Conservation (phyloP, 2,888 invertebrate genomes). For the Lasioglossum morio region DNA sequence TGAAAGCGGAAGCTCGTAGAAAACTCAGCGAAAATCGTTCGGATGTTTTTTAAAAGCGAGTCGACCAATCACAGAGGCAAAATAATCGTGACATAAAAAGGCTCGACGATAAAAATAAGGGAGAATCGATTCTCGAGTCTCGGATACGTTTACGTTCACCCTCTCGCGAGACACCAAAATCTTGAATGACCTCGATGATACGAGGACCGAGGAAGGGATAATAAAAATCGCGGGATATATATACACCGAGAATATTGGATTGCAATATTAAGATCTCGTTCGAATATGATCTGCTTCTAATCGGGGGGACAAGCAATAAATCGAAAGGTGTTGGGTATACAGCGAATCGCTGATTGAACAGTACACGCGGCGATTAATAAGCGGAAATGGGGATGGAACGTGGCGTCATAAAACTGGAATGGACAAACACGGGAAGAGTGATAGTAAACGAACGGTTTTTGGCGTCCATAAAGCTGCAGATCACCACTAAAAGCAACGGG, state of each 20-base stretch:
- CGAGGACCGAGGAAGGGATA: background rate
- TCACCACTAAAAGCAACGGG: background rate
- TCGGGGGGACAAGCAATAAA: constrained; percentile 1
- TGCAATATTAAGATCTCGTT: background rate
- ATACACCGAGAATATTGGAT: background rate
- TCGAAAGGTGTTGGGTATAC: background rate
- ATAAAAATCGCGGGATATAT: background rate
- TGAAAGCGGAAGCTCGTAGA: background rate
- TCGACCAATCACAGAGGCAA: background rate
- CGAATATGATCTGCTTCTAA: background rate
- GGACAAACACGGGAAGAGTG: constrained; percentile 7
- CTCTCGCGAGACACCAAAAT: background rate
- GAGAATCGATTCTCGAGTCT: background rate
- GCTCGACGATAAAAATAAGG: background rate
- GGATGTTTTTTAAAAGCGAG: background rate
- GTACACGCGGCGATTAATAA: constrained; percentile 4
- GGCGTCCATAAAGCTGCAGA: background rate
- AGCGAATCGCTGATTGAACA: constrained; percentile 5
- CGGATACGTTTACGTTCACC: background rate
- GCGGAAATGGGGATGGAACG: background rate
- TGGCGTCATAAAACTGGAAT: constrained; percentile 3
- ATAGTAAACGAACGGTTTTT: background rate
- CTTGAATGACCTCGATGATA: background rate
- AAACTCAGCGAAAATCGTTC: background rate
- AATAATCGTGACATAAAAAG: constrained; percentile 19